Conservation (phyloP, 30 jellyfish, hydroid and myxozoan genomes). For the Sanderia malayensis region DNA sequence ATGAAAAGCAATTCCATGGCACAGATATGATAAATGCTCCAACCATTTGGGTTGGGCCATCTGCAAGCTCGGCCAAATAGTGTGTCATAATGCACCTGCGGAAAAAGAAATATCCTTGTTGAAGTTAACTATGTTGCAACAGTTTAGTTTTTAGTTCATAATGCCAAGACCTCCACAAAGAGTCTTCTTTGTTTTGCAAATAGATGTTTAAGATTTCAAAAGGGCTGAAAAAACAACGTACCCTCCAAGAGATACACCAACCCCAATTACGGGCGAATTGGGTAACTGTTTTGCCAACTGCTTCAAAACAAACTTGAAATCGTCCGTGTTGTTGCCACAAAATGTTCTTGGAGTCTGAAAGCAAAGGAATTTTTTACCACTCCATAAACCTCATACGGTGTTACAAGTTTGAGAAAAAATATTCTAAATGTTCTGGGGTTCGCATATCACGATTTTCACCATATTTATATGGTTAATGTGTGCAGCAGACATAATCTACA, state of each 20-base stretch:
- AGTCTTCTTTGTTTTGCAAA: no score
- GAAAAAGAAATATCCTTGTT: background rate
- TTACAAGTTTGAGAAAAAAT: background rate
- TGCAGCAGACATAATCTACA: no score
- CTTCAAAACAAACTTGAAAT: slow-evolving; percentile 53
- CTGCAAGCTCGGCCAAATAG: slow-evolving; percentile 73
- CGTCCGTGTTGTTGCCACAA: slow-evolving; percentile 92
- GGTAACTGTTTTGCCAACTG: slow-evolving; percentile 64
- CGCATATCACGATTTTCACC: no score
- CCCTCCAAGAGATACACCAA: slow-evolving; percentile 98
- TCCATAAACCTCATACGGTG: background rate
- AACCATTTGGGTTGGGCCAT: slow-evolving; percentile 56
- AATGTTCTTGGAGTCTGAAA: slow-evolving; percentile 92
- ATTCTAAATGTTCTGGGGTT: no score
- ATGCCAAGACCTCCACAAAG: no score
- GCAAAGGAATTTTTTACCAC: no score
- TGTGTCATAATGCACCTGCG: slow-evolving; percentile 82
- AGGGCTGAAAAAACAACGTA: slow-evolving; percentile 20
- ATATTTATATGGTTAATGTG: no score
- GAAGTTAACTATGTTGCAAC: background rate
- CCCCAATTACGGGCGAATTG: slow-evolving; percentile 63
- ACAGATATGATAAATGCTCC: slow-evolving; percentile 86
- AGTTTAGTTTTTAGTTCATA: no score
- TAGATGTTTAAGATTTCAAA: no score
- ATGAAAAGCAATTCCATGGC: slow-evolving; percentile 86